Percentiles rank a stretch among this genome's conserved stretches.
Conservation (phyloP, 2,888 invertebrate genomes). For the Calliphora vomitoria region DNA sequence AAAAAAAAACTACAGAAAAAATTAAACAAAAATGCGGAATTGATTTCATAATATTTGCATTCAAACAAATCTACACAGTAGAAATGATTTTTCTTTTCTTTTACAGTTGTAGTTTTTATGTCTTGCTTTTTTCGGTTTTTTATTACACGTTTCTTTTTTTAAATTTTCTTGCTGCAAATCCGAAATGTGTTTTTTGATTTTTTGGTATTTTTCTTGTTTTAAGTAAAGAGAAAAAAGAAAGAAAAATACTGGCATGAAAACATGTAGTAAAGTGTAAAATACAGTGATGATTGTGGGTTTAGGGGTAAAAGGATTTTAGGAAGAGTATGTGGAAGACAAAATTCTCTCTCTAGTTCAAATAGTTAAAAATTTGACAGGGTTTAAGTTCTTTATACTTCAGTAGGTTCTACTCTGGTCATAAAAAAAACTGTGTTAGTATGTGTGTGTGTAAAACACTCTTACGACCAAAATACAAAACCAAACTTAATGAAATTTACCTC, state of each 20-base stretch:
- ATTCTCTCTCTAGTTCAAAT: too few relatives aligned
- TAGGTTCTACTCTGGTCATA: too few relatives aligned
- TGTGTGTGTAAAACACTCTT: too few relatives aligned
- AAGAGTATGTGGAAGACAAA: too few relatives aligned
- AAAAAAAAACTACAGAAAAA: slow-evolving; percentile 32
- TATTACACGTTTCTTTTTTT: too few relatives aligned
- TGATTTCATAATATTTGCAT: slow-evolving; percentile 74
- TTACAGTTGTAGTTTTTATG: slow-evolving; percentile 36
- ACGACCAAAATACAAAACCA: too few relatives aligned
- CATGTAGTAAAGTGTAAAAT: slow-evolving; percentile 15
- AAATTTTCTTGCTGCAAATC: slow-evolving; percentile 24
- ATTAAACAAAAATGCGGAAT: slow-evolving; percentile 72
- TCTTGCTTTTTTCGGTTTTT: slow-evolving; percentile 42
- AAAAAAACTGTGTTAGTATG: too few relatives aligned
- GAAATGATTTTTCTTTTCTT: slow-evolving; percentile 42
- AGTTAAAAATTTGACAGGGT: too few relatives aligned
- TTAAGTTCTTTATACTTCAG: too few relatives aligned
- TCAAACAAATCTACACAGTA: slow-evolving; percentile 57
- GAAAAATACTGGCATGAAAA: slow-evolving; percentile 22
- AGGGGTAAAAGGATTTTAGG: background rate
- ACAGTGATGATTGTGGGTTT: slow-evolving; percentile 20
- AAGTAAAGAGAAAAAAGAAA: slow-evolving; percentile 13
- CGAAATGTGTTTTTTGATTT: slow-evolving; percentile 20
- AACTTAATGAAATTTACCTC: too few relatives aligned
- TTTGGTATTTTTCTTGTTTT: slow-evolving; percentile 34